Evolutionary conservation across 2,888 invertebrate genomes (phyloP).

Genomic region (Peribatodes rhomboidaria): DNA sequence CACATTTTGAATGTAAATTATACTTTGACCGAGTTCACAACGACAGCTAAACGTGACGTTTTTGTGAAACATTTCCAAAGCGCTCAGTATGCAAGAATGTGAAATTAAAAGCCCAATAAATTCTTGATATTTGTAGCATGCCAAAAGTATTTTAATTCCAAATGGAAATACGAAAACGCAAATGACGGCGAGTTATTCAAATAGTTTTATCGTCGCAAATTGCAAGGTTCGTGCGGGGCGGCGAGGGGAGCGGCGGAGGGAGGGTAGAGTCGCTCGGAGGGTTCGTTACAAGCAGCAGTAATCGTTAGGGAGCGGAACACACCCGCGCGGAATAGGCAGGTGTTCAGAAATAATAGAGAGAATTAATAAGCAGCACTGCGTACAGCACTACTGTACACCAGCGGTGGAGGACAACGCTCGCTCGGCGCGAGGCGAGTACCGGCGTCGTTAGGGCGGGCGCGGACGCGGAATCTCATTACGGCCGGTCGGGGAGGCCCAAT

Average conservation of each 20-base stretch:
- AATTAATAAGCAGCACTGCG: constrained; percentile 22
- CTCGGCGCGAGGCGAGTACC: background rate
- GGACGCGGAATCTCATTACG: background rate
- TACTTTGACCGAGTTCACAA: background rate
- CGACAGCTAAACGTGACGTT: background rate
- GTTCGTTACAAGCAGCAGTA: constrained; percentile 29
- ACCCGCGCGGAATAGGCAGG: constrained; percentile 8
- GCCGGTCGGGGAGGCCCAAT: background rate
- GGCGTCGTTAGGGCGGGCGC: background rate
- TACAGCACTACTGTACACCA: background rate
- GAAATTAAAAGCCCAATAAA: constrained; percentile 37
- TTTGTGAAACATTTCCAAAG: background rate
- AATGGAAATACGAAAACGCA: constrained; percentile 37
- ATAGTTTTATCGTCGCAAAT: constrained; percentile 35
- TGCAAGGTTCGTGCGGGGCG: constrained; percentile 15
- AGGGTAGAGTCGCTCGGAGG: background rate
- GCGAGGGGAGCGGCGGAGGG: background rate
- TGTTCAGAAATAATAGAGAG: constrained; percentile 21
- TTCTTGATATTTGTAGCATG: constrained; percentile 41
- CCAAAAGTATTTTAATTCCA: constrained; percentile 41
- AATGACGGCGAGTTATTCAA: constrained; percentile 36
- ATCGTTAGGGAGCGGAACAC: constrained; percentile 18
- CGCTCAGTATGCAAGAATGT: constrained; percentile 18
- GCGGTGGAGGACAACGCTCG: background rate
- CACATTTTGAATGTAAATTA: background rate